Conservation (phyloP, 2,888 invertebrate genomes). For the Thymelicus acteon region DNA sequence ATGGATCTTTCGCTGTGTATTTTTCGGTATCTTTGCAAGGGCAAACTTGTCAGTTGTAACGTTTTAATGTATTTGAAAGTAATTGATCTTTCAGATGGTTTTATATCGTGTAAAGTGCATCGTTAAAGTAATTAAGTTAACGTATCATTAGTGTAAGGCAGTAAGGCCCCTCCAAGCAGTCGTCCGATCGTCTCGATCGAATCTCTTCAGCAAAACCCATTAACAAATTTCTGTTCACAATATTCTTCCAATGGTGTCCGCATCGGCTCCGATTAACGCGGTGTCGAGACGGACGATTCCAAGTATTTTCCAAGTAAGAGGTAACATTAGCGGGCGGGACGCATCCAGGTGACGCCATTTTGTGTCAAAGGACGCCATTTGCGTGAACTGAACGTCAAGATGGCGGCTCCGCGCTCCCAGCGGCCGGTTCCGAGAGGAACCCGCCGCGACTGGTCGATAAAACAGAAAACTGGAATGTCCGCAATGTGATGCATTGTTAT, state of each 20-base stretch:
- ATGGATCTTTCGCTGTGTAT: too few species aligned
- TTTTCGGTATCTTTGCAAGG: too few species aligned
- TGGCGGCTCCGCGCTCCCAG: conserved; percentile 75
- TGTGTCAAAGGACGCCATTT: conserved; percentile 59
- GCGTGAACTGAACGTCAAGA: conserved; percentile 47
- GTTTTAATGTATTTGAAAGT: not conserved
- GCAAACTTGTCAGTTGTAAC: not conserved
- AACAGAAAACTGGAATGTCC: conserved; percentile 68
- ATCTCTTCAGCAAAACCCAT: conserved; percentile 39
- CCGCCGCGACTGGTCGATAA: conserved; percentile 65
- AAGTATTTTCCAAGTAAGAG: conserved; percentile 42
- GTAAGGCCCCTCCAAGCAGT: conserved; percentile 10
- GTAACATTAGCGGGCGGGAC: conserved; percentile 53
- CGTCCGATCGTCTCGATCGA: conserved; percentile 10
- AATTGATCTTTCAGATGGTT: not conserved
- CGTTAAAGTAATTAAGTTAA: not conserved
- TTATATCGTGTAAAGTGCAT: not conserved
- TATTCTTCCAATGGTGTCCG: conserved; percentile 62
- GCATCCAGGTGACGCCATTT: conserved; percentile 59
- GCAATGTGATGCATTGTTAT: conserved; percentile 71
- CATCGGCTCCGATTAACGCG: conserved; percentile 26
- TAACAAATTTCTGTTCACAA: conserved; percentile 54
- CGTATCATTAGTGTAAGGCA: not conserved
- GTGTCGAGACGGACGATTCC: conserved; percentile 39
- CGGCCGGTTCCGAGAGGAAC: conserved; percentile 70